A percentile compares a stretch with the other conserved stretches of the same genome.
Evolutionary conservation across 2,797 vertebrate species (phyloP).

Genomic region (Eospalax fontanierii): DNA sequence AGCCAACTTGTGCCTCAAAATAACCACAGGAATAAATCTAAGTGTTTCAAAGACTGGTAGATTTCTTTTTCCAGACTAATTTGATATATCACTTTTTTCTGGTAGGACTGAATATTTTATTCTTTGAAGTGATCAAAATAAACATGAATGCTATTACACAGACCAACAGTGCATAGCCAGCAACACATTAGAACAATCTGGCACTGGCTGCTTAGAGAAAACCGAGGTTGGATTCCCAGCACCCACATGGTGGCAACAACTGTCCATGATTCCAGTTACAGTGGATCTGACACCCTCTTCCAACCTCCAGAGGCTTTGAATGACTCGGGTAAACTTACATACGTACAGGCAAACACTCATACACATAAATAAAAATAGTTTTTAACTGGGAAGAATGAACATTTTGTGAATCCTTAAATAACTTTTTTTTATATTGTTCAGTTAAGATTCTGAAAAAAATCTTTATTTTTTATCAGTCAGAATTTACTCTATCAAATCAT

Average conservation of each 20-base stretch:
- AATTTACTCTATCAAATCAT: constrained; percentile 15
- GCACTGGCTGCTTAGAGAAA: too few species aligned
- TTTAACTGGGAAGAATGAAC: neutral
- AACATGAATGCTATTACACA: neutral
- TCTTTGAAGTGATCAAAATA: constrained; percentile 56
- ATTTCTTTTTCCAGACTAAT: constrained; percentile 52
- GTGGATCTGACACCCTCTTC: too few species aligned
- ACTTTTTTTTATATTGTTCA: constrained; percentile 39
- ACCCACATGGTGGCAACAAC: too few species aligned
- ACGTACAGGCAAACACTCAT: too few species aligned
- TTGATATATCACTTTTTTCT: constrained; percentile 44
- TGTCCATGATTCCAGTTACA: too few species aligned
- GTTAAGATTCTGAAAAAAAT: constrained; percentile 53
- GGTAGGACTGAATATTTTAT: constrained; percentile 1
- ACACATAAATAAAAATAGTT: too few species aligned
- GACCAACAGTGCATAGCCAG: neutral
- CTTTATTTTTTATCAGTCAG: constrained; percentile 33
- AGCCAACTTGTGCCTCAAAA: neutral
- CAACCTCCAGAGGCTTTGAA: too few species aligned
- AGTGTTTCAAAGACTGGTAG: constrained; percentile 12
- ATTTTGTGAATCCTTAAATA: constrained; percentile 14
- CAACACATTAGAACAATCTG: constrained; percentile 41
- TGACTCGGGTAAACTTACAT: too few species aligned
- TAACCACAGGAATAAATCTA: neutral
- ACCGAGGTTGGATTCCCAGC: too few species aligned